These are phyloP conservation scores for Gobio gobio DNA, from an alignment of 2,113 vertebrate species.

Conservation along the genomic window DNA sequence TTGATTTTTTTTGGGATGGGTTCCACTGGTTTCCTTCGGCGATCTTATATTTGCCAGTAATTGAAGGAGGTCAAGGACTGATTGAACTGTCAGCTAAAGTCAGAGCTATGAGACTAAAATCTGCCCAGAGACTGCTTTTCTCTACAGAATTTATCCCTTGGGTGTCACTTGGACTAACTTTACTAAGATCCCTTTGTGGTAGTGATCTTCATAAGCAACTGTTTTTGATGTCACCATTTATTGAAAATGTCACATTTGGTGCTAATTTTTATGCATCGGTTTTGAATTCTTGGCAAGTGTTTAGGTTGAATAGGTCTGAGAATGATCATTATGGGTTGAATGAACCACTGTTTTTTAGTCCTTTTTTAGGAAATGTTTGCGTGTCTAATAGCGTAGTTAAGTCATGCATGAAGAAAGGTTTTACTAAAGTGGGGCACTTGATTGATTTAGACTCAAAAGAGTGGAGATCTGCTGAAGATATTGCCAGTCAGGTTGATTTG, in stretches of 20 bases:
- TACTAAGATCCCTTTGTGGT: background rate
- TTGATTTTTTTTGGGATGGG: background rate
- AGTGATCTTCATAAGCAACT: background rate
- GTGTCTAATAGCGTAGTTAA: background rate
- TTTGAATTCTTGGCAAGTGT: background rate
- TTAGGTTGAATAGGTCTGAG: background rate
- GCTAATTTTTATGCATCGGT: background rate
- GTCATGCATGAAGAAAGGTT: background rate
- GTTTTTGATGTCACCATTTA: background rate
- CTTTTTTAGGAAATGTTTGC: no score
- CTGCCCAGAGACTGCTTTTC: no score
- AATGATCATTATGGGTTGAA: background rate
- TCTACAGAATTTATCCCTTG: background rate
- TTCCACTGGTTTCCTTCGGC: background rate
- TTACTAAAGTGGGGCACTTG: no score
- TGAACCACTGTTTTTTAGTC: background rate
- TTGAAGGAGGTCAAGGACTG: background rate
- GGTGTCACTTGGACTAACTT: background rate
- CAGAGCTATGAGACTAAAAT: no score
- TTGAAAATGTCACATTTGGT: background rate
- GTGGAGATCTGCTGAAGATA: no score
- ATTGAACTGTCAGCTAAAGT: no score
- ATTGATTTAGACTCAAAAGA: no score
- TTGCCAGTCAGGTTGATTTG: no score
- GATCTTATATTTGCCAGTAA: background rate